Percentiles rank a stretch among this genome's conserved stretches.
These are phyloP conservation scores for Dasyornis broadbenti DNA, from an alignment of 2,113 vertebrate species.

Conservation along the genomic window DNA sequence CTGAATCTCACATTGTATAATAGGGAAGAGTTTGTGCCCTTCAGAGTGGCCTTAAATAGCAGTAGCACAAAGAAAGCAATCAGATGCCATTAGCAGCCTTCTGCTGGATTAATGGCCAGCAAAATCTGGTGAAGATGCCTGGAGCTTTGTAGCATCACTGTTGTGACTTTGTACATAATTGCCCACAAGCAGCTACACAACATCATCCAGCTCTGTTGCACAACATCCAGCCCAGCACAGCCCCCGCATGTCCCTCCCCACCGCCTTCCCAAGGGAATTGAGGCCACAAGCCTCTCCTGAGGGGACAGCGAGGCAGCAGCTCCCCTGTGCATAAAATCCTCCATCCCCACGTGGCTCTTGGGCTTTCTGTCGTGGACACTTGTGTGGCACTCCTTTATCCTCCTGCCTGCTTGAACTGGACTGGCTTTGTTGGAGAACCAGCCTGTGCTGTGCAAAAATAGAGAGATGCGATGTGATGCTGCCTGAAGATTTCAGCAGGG, in stretches of 20 bases:
- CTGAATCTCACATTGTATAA: background rate
- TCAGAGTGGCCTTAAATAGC: background rate
- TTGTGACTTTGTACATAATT: background rate
- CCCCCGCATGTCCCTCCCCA: fast-evolving
- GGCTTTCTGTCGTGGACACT: background rate
- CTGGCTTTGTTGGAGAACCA: background rate
- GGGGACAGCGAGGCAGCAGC: background rate
- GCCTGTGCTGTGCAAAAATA: background rate
- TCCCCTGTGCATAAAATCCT: background rate
- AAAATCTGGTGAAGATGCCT: background rate
- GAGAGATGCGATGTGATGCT: fast-evolving
- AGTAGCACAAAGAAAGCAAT: background rate
- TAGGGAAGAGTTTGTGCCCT: background rate
- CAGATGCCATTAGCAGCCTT: slow-evolving; percentile 30
- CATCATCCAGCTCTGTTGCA: background rate
- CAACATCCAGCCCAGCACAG: background rate
- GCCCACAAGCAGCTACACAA: background rate
- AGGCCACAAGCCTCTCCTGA: background rate
- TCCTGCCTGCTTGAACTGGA: background rate
- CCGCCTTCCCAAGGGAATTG: background rate
- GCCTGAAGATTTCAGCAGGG: background rate
- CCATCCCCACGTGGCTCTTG: background rate
- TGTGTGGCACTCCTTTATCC: background rate
- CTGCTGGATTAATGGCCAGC: slow-evolving; percentile 15
- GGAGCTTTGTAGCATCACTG: background rate